Conservation (phyloP, 1,140 invertebrate species). For the Bilobella aurantiaca region DNA sequence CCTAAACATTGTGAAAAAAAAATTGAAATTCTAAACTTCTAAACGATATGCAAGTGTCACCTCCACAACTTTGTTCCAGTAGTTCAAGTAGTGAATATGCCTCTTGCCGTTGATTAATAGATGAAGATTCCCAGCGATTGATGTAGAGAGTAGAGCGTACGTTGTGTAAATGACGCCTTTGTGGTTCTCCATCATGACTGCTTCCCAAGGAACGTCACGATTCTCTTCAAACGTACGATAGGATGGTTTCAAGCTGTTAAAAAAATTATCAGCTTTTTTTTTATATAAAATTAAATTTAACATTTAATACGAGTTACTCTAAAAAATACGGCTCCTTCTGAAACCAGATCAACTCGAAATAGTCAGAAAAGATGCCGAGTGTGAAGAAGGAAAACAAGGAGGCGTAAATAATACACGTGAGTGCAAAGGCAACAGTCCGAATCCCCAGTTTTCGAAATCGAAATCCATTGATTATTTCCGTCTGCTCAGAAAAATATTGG, state of each 20-base stretch:
- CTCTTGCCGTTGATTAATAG: background rate
- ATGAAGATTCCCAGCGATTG: background rate
- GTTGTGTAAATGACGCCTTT: background rate
- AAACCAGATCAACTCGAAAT: background rate
- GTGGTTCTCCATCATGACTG: background rate
- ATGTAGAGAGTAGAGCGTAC: background rate
- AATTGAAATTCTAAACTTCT: background rate
- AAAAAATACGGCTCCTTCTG: background rate
- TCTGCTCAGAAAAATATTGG: background rate
- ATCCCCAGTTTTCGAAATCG: background rate
- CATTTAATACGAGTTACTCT: background rate
- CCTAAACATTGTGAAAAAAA: background rate
- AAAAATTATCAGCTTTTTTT: background rate
- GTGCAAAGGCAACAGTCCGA: background rate
- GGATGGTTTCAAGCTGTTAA: background rate
- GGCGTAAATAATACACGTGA: background rate
- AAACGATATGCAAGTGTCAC: background rate
- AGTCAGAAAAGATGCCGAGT: background rate
- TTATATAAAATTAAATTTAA: background rate
- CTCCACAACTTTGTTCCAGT: conserved; percentile 5
- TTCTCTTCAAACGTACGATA: background rate
- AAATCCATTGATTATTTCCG: background rate
- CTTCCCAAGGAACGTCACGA: background rate
- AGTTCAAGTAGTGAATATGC: conserved; percentile 5
- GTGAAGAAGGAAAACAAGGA: background rate